Evolutionary conservation across 1,140 invertebrate species (phyloP).

Genomic region (Drosophila chauvacae): DNA sequence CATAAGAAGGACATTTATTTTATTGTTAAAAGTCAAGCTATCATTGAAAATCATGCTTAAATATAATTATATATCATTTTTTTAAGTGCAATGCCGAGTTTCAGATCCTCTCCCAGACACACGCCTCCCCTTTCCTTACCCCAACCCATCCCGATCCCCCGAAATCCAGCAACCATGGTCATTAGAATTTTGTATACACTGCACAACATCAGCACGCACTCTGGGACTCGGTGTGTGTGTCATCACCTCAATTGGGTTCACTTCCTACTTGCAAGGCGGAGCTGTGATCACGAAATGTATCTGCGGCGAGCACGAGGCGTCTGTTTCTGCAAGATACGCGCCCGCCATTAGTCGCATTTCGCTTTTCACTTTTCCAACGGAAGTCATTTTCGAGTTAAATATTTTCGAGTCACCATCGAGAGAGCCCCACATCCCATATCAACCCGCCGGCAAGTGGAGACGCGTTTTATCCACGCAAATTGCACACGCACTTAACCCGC

Average conservation of each 20-base stretch:
- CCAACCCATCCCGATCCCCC: background rate
- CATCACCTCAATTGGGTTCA: conserved; percentile 83
- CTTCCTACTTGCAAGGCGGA: conserved; percentile 77
- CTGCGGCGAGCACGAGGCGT: conserved; percentile 23
- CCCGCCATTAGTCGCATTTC: conserved; percentile 44
- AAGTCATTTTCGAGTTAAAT: conserved; percentile 73
- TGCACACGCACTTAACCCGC: conserved; percentile 81
- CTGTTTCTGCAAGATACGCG: conserved; percentile 54
- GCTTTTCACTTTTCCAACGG: conserved; percentile 73
- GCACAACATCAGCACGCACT: conserved; percentile 57
- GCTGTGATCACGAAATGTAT: conserved; percentile 61
- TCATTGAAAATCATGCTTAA: background rate
- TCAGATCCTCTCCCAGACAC: conserved; percentile 39
- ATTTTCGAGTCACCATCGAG: conserved; percentile 21
- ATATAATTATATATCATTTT: background rate
- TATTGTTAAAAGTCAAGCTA: background rate
- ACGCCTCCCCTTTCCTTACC: conserved; percentile 12
- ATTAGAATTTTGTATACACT: conserved; percentile 77
- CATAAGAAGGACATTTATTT: background rate
- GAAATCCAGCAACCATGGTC: conserved; percentile 26
- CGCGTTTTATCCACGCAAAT: conserved; percentile 72
- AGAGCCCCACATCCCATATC: background rate
- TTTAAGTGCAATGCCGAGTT: conserved; percentile 8
- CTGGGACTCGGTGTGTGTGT: conserved; percentile 68
- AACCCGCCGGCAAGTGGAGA: background rate